Evolutionary conservation across 1,140 invertebrate genomes (phyloP), one percentile per base, ranked within the genome.

Genomic region (Drosophila fuyamai): DNA sequence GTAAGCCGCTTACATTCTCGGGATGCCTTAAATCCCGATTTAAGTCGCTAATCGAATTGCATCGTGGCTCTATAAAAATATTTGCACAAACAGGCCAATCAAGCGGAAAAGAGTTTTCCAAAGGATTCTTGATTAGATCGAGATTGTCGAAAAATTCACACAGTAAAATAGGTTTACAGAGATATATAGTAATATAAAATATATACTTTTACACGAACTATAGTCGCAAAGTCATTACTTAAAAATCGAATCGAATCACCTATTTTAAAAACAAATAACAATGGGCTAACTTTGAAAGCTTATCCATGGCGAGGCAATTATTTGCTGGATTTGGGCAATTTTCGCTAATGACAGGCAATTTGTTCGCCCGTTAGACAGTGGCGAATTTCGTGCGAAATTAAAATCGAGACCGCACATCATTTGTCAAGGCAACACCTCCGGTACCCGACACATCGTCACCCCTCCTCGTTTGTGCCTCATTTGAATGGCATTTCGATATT

Each of bases 261-360:
- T 51, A 4, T 32, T 32, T 51, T 4, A 8, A 27, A 41, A 23
- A 50, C 14, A 32, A 35, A 35, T 13, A 41, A 7, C 14, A n/a
- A 65, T 13, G 5, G 13, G 0, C 13, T 5, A 4, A 38, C 16
- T 47, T 63, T 18, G 1, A 56, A 75, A 75, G 40, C 29, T 55
- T 41, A 60, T 23, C 47, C 54, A 14, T 3, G 62, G 29, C 18
- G 2, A 13, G 18, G 14, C 6, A 47, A 9, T n/a, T 51, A 46
- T 44, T 67, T 41, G n/a, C 12, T 44, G 58, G 5, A 40, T 53
- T 63, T 53, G 4, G 56, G 59, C 62, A 70, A 78, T 70, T 83
- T 76, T 51, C n/a, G 71, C 76, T 79, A 83, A 83, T 83, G 80
- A 83, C 63, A 56, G 47, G 60, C 80, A 75, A 79, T 84, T 83